Evolutionary conservation across 1,140 invertebrate species (phyloP).

Genomic region (Drosophila rhopaloa): DNA sequence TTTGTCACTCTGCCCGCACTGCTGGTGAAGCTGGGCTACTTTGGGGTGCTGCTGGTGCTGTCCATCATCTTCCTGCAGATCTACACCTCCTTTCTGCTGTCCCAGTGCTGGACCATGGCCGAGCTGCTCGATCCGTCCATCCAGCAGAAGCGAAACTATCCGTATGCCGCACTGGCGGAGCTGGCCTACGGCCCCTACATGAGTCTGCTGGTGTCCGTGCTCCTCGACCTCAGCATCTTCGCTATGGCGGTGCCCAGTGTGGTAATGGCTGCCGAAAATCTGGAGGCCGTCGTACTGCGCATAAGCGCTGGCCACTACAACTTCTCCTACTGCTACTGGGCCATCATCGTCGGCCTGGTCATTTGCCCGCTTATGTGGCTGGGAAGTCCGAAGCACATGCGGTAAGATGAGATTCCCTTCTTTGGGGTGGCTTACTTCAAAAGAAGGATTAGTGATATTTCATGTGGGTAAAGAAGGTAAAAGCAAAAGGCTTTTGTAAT

Average conservation of each 20-base stretch:
- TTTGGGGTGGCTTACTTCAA: too few relatives aligned
- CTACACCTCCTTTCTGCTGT: slow-evolving; percentile 90
- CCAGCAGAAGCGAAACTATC: slow-evolving; percentile 89
- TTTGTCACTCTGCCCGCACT: slow-evolving; percentile 90
- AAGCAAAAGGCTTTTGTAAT: too few relatives aligned
- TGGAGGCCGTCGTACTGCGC: slow-evolving; percentile 90
- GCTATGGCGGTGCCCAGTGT: slow-evolving; percentile 91
- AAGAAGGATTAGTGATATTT: too few relatives aligned
- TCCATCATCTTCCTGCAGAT: slow-evolving; percentile 89
- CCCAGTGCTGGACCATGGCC: slow-evolving; percentile 90
- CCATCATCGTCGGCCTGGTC: slow-evolving; percentile 88
- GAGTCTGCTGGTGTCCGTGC: slow-evolving; percentile 87
- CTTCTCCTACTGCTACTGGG: slow-evolving; percentile 91
- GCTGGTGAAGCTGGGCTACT: slow-evolving; percentile 90
- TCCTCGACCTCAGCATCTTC: slow-evolving; percentile 90
- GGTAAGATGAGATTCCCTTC: slow-evolving; percentile 85
- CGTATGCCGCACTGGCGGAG: slow-evolving; percentile 90
- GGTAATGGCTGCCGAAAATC: slow-evolving; percentile 90
- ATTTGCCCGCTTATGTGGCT: slow-evolving; percentile 92
- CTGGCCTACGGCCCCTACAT: slow-evolving; percentile 88
- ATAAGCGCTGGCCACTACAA: slow-evolving; percentile 87
- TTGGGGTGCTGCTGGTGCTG: slow-evolving; percentile 89
- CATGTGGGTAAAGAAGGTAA: too few relatives aligned
- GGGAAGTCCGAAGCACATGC: slow-evolving; percentile 93
- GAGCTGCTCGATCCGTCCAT: slow-evolving; percentile 89